Evolutionary conservation across 2,113 vertebrate species (phyloP).

Genomic region (Garra rufa): DNA sequence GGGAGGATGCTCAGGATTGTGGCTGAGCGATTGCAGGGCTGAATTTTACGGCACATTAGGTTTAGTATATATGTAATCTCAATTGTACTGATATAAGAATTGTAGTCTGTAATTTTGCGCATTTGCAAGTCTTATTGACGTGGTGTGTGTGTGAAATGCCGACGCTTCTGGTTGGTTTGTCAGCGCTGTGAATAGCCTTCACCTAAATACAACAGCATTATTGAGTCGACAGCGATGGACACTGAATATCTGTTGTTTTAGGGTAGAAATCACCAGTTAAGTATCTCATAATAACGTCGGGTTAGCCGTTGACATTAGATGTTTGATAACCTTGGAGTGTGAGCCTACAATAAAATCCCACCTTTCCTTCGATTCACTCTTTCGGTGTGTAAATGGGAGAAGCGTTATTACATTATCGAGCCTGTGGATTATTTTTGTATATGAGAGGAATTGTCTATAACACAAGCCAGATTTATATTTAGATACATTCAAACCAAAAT

Average conservation of each 20-base stretch:
- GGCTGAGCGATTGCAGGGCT: conserved; percentile 41
- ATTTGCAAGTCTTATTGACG: conserved; percentile 27
- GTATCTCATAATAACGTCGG: no score
- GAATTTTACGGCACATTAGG: background rate
- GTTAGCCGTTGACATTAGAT: background rate
- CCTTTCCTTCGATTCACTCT: conserved; percentile 47
- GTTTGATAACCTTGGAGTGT: conserved; percentile 36
- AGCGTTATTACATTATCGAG: background rate
- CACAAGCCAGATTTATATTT: background rate
- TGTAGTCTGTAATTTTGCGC: conserved; percentile 26
- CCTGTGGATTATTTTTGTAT: background rate
- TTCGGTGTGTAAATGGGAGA: conserved; percentile 28
- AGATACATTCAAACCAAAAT: no score
- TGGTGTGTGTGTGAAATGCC: conserved; percentile 22
- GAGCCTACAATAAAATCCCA: conserved; percentile 47
- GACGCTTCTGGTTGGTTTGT: conserved; percentile 32
- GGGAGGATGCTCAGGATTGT: conserved; percentile 50
- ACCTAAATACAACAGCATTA: conserved; percentile 31
- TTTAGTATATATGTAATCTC: background rate
- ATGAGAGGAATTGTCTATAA: background rate
- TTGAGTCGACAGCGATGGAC: background rate
- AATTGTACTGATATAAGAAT: background rate
- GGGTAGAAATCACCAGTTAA: background rate
- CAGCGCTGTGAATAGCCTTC: conserved; percentile 24
- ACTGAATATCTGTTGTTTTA: background rate